These are phyloP conservation scores for Tuberolachnus salignus DNA, from an alignment of 2,888 invertebrate species.

Conservation along the genomic window DNA sequence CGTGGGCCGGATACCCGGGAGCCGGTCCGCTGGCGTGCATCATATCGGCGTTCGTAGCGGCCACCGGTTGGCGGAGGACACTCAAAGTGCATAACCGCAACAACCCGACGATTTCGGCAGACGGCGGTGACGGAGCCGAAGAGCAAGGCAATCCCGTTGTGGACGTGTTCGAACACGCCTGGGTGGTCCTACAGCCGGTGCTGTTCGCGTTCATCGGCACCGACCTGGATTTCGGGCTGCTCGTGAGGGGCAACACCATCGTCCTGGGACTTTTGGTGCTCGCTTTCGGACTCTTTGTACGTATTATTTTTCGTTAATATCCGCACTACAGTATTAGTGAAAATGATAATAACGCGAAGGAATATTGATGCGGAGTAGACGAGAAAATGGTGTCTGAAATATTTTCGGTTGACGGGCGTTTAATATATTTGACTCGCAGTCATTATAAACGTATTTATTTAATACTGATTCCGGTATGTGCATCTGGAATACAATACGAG, in stretches of 20 bases:
- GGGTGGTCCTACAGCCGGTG: constrained; percentile 78
- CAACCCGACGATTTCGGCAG: not conserved
- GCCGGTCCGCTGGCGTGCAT: constrained; percentile 70
- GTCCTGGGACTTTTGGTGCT: constrained; percentile 60
- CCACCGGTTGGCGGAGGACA: constrained; percentile 65
- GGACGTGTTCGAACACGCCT: constrained; percentile 61
- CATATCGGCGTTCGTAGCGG: constrained; percentile 67
- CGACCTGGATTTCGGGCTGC: constrained; percentile 66
- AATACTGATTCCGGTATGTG: too few relatives aligned
- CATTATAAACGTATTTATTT: too few relatives aligned
- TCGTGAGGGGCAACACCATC: constrained; percentile 58
- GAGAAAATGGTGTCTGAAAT: too few relatives aligned
- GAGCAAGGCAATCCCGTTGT: constrained; percentile 62
- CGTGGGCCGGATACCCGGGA: constrained; percentile 69
- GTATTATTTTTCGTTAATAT: not conserved
- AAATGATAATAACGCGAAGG: too few relatives aligned
- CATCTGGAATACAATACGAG: too few relatives aligned
- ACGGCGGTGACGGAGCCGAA: not conserved
- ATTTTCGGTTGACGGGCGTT: too few relatives aligned
- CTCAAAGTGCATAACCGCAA: not conserved
- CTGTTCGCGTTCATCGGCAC: constrained; percentile 79
- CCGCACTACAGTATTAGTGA: too few relatives aligned
- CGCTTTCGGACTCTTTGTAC: not conserved
- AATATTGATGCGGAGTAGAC: too few relatives aligned
- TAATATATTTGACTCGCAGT: too few relatives aligned